Conservation (phyloP, 2,797 vertebrate species). For the Dromococcyx pavoninus region DNA sequence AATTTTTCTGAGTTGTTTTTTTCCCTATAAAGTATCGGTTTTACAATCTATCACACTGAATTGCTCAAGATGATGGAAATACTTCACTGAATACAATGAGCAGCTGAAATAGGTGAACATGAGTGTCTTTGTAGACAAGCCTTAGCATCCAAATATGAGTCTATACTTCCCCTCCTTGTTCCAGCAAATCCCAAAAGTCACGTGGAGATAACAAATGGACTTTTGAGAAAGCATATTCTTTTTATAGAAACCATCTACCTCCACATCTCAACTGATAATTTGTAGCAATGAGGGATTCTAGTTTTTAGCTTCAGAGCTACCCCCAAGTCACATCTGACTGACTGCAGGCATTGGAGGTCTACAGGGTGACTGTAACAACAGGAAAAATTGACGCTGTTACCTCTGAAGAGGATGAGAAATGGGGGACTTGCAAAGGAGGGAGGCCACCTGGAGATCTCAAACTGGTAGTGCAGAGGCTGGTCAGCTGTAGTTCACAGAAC, state of each 20-base stretch:
- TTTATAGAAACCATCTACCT: not conserved
- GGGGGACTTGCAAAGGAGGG: not conserved
- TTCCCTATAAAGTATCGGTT: not conserved
- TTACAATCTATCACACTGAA: not conserved
- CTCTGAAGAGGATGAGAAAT: not conserved
- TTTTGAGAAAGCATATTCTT: not conserved
- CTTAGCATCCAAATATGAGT: not conserved
- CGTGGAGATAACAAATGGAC: not conserved
- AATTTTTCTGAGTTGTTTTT: not conserved
- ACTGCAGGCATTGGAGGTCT: not conserved
- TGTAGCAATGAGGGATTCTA: not conserved
- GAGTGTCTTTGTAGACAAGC: not conserved
- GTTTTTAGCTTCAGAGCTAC: not conserved
- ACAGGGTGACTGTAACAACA: not conserved
- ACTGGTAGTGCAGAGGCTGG: not conserved
- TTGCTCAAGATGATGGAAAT: not conserved
- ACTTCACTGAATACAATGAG: not conserved
- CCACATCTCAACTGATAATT: not conserved
- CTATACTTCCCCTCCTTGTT: not conserved
- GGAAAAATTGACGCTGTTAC: rapidly evolving
- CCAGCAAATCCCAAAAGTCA: not conserved
- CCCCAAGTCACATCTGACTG: not conserved
- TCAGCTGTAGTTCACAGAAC: no score
- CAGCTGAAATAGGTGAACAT: not conserved
- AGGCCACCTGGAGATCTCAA: not conserved